Evolutionary conservation across 2,113 vertebrate species (phyloP).

Genomic region (Eolophus roseicapilla): DNA sequence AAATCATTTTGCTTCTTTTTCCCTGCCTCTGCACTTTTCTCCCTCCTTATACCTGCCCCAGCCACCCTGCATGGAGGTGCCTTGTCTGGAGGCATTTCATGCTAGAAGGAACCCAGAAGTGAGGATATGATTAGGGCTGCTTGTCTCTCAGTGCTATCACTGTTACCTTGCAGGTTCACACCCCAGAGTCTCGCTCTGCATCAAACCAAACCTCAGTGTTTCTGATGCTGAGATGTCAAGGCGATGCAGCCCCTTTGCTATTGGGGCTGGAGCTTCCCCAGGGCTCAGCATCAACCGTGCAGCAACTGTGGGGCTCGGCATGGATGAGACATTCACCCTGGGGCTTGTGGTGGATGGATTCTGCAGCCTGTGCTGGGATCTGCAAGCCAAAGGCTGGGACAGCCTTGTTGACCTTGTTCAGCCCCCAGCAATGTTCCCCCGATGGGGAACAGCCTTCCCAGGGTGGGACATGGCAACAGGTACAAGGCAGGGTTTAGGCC

Average conservation of each 20-base stretch:
- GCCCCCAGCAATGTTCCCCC: accelerated
- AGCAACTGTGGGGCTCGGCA: accelerated
- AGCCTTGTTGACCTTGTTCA: not conserved
- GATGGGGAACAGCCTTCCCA: accelerated
- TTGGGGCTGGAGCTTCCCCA: not conserved
- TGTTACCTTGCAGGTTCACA: conserved; percentile 49
- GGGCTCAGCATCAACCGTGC: accelerated
- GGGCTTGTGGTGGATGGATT: not conserved
- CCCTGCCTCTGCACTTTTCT: not conserved
- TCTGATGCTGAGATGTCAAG: accelerated
- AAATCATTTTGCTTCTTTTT: not conserved
- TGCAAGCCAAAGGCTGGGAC: not conserved
- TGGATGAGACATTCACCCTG: accelerated
- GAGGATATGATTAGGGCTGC: conserved; percentile 13
- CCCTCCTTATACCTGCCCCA: not conserved
- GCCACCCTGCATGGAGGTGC: not conserved
- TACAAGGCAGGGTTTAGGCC: not conserved
- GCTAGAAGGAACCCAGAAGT: not conserved
- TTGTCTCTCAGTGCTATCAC: not conserved
- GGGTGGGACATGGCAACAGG: not conserved
- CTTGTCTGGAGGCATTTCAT: not conserved
- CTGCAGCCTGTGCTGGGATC: not conserved
- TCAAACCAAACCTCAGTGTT: not conserved
- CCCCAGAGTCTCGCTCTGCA: conserved; percentile 25
- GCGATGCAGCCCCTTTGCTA: accelerated